Base-by-base conservation (phyloP, 2,888 invertebrate genomes). In the Acrobasis suavella region DNA sequence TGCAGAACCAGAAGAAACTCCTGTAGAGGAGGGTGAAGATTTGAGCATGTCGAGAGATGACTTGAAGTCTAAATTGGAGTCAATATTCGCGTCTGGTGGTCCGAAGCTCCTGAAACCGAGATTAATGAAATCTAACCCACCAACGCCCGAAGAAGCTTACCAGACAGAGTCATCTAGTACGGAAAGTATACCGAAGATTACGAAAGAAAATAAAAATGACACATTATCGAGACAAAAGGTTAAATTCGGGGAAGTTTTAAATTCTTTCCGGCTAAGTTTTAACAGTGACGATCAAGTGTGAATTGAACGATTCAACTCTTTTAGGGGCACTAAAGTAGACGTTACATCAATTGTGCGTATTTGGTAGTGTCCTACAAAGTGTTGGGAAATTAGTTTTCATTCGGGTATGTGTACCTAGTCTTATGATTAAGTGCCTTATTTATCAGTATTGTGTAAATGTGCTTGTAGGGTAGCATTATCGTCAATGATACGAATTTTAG, bases 201-300 rank as follows among this genome's bases (percentile, higher is more conserved):
- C 88, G 0, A 91, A 90, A 75, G 73, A 86, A 65, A 88, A 89
- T 49, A 91, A 88, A 71, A 91, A 91, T 62, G 91, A 93, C 68
- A 93, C 93, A 1, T 72, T 93, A 50, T 89, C 86, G 64, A 72
- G 92, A 69, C 92, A 93, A 66, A 89, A 81, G 72, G 89, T 83
- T 0, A 89, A 83, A 67, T 93, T 87, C 66, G 80, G 88, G 66
- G 87, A 76, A 73, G 92, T 92, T 73, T 72, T 92, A 56, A 88
- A 89, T 77, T 90, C 91, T n/a, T 81, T 92, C 68, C 73, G 85
- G 67, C 77, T 89, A 69, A 89, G 87, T 80, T 77, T 85, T 60
- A 84, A 85, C 65, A 86, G 81, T 69, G 90, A 87, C 59, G 91
- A 91, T 65, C 72, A 72, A 50, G 85, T 91, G 50, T 91, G 74